These are phyloP conservation scores for Labeo catla DNA, from an alignment of 2,113 vertebrate species.

Conservation along the genomic window DNA sequence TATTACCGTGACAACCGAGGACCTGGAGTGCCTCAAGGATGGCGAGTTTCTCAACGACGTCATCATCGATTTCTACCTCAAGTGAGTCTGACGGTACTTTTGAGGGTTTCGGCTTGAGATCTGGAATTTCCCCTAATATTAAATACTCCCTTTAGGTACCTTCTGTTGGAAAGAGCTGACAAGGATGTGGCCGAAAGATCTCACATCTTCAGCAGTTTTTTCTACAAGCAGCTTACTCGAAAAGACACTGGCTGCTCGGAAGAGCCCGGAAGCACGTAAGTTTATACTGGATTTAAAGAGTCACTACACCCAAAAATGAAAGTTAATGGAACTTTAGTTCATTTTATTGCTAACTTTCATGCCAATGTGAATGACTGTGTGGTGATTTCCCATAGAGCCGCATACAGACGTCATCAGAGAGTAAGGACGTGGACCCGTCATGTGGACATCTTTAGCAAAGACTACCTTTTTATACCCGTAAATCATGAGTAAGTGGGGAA, in stretches of 20 bases:
- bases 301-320: background rate
- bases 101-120: background rate
- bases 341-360: background rate
- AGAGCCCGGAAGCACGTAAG: slow-evolving; percentile 82
- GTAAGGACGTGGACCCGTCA: slow-evolving; percentile 94
- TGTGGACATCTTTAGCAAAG: slow-evolving; percentile 93
- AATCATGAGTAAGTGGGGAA: slow-evolving; percentile 88
- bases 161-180: slow-evolving; percentile 85
- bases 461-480: slow-evolving; percentile 95
- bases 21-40: slow-evolving; percentile 85
- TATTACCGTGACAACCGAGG: slow-evolving; percentile 89
- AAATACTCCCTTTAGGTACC: slow-evolving; percentile 74
- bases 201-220: slow-evolving; percentile 96
- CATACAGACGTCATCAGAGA: slow-evolving; percentile 85
- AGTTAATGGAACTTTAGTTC: background rate
- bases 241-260: slow-evolving; percentile 78
- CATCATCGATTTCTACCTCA: slow-evolving; percentile 98
- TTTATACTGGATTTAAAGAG: background rate
- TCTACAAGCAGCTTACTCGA: slow-evolving; percentile 92
- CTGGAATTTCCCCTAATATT: background rate
- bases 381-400: slow-evolving; percentile 68
- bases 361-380: background rate
- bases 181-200: slow-evolving; percentile 80
- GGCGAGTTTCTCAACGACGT: slow-evolving; percentile 97
- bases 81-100: slow-evolving; percentile 76